Base-by-base conservation (phyloP, 2,888 invertebrate genomes). In the Thumatha senex region DNA sequence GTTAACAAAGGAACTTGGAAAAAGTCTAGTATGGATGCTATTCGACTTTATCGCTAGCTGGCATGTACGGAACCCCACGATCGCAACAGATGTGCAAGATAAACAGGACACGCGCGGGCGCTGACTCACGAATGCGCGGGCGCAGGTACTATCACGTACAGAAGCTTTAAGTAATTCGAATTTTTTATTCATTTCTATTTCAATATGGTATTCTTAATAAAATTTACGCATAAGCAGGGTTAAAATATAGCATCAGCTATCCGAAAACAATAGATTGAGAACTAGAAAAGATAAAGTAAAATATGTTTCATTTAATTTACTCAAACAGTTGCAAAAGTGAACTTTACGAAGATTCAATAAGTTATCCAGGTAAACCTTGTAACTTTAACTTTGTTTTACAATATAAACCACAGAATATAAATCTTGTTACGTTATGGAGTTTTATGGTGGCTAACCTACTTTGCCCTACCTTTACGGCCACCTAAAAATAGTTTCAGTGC, bases 61-160 rank as follows among this genome's bases (percentile, higher is more conserved):
- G 46, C 52, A 51, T 56, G 43, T 24, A 24, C 66, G 61, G 70
- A 64, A 62, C 70, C 62, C 66, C 55, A 46, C 60, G 52, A 58
- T 63, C 61, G 57, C 36, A 67, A 66, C 83, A 82, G 84, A 82
- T 82, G 82, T 68, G 70, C 65, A 74, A 74, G 65, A 71, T 76
- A 76, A 76, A 76, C 74, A 76, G 67, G 76, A 78, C 71, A 77
- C 77, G 80, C 74, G 81, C 76, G 81, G 75, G 62, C 57, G 68
- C 68, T 81, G 81, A 81, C 66, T 83, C 82, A 83, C 63, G 63
- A 39, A 54, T 71, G 78, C 80, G 79, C 79, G 51, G 66, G 75
- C 80, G 76, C 78, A 67, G 7, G 73, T 75, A 77, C 75, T 63
- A 49, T 9, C 72, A 58, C 30, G 48, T 54, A 56, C 70, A 60